A percentile compares a stretch with the other conserved stretches of the same genome.
phyloP scores from a whole-genome alignment of 2,797 vertebrate genomes.

The Chelidonichthys spinosus region DNA sequence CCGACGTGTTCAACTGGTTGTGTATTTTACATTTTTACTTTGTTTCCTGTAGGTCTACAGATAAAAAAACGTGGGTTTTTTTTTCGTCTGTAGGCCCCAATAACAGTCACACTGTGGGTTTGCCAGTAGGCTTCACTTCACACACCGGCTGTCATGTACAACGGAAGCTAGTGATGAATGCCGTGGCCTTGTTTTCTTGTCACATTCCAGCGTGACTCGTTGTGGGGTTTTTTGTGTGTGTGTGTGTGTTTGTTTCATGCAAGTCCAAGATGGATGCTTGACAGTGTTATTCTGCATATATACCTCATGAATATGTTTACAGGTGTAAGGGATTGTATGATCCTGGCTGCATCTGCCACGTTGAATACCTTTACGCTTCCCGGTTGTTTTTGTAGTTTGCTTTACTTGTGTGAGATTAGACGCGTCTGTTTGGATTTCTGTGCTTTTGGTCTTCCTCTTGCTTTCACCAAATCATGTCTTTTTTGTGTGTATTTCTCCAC shows the following conservation, averaged over 20 bases:
- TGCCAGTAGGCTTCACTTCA: slow-evolving; percentile 39
- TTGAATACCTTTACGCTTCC: slow-evolving; percentile 14
- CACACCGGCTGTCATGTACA: slow-evolving; percentile 19
- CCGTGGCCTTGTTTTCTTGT: slow-evolving; percentile 20
- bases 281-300: slow-evolving; percentile 22
- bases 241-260: neutral
- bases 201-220: slow-evolving; percentile 18
- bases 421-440: slow-evolving; percentile 27
- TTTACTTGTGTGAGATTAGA: slow-evolving; percentile 45
- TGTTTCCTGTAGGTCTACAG: neutral
- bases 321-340: slow-evolving; percentile 10
- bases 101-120: neutral
- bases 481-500: slow-evolving; percentile 16
- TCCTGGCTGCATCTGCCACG: slow-evolving; percentile 6
- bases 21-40: slow-evolving; percentile 6
- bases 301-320: slow-evolving; percentile 39
- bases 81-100: neutral
- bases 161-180: slow-evolving; percentile 40
- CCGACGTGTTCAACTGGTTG: neutral
- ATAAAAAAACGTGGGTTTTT: slow-evolving; percentile 5
- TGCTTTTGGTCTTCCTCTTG: slow-evolving; percentile 10
- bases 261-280: slow-evolving; percentile 31
- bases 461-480: neutral
- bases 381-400: slow-evolving; percentile 31
- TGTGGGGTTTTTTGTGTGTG: slow-evolving; percentile 16